Conservation (phyloP, 2,113 vertebrate species). For the Xenopus laevis region DNA sequence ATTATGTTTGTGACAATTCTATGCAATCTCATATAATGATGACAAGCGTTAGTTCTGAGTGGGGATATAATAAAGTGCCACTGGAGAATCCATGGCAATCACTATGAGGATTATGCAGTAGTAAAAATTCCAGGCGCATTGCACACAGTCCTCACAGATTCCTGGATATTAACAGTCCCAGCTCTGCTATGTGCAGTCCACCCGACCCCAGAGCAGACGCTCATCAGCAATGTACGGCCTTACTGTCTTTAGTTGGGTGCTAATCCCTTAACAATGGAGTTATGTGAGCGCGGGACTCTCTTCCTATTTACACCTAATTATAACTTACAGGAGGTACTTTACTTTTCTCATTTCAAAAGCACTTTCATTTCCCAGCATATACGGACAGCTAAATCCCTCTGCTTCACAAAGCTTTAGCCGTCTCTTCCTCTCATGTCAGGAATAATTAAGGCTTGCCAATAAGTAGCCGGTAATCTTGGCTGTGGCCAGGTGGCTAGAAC, state of each 20-base stretch:
- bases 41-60: no score
- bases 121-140: neutral
- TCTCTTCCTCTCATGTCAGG: constrained; percentile 18
- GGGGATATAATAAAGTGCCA: no score
- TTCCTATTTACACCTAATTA: constrained; percentile 78
- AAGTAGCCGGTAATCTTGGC: constrained; percentile 9
- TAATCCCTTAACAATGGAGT: constrained; percentile 69
- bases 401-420: neutral
- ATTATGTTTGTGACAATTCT: no score
- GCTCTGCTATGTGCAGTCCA: constrained; percentile 11
- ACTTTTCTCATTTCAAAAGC: constrained; percentile 49
- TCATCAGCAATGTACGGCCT: constrained; percentile 39
- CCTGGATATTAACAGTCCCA: constrained; percentile 21
- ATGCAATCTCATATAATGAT: no score
- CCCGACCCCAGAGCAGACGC: constrained; percentile 45
- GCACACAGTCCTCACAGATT: constrained; percentile 19
- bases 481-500: constrained; percentile 19
- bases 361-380: constrained; percentile 45
- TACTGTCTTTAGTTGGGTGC: constrained; percentile 69
- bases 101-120: no score
- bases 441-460: constrained; percentile 23
- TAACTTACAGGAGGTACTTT: constrained; percentile 63
- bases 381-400: constrained; percentile 54
- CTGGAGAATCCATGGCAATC: no score
- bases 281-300: constrained; percentile 56